Evolutionary conservation across 2,888 invertebrate species (phyloP), one percentile per base, ranked within the genome.

Genomic region (Leptopilina drosophilae): DNA sequence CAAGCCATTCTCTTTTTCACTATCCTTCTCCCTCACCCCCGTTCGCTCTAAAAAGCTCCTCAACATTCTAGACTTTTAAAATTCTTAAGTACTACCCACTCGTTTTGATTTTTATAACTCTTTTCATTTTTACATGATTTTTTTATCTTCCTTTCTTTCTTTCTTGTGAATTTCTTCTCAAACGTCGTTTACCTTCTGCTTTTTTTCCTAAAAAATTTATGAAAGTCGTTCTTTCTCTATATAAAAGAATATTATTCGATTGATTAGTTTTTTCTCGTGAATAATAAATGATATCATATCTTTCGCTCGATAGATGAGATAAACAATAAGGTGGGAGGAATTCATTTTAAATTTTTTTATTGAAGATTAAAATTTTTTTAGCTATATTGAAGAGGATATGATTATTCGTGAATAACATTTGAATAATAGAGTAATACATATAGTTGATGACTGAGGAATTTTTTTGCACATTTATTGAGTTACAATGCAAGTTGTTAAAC

Each of bases 81-180:
- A 26, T 73, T 73, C 33, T 73, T 73, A 8, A 8, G 12, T 53
- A 4, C 26, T 26, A 7, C 53, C 33, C 26, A 73, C 33, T 56
- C n/a, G 20, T 62, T 33, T 53, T 53, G 7, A 26, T 53, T 73
- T 33, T 73, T 73, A 53, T 73, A 53, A 53, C 69, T 78, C 64
- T 66, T 65, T 53, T 33, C 49, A 15, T 77, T 14, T 49, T 62
- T 33, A 33, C 67, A 26, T 40, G 33, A 26, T 56, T 49, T 49
- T 14, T 64, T 42, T 33, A 46, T 26, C 53, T 77, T 56, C 12
- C 42, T 69, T n/a, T 49, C 15, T 20, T 49, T n/a, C 15, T 46
- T 40, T n/a, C 40, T 75, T 53, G 75, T 33, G 64, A 49, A 53
- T 49, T 9, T 49, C 49, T 9, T 49, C 49, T 49, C 49, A 49